These are phyloP conservation scores for Drosophila conformis DNA, from an alignment of 2,888 invertebrate genomes.

Conservation along the genomic window DNA sequence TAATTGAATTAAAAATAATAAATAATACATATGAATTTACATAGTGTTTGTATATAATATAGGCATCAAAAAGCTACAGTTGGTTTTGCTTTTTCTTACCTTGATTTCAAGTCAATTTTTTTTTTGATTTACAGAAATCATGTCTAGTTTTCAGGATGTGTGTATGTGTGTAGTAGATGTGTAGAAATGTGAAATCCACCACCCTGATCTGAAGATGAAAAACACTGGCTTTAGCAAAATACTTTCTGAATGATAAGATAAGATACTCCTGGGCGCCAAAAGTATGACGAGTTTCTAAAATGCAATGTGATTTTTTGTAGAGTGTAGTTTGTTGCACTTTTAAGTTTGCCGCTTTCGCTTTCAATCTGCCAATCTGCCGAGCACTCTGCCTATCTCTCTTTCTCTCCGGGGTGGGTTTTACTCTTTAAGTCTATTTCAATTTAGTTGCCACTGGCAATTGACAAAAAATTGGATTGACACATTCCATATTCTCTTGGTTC, in stretches of 20 bases:
- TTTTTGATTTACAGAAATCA: too few species aligned
- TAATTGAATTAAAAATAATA: too few species aligned
- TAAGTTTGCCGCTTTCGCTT: conserved; percentile 50
- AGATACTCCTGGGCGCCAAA: too few species aligned
- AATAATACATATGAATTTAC: too few species aligned
- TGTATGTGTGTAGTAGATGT: not conserved
- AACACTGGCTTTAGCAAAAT: too few species aligned
- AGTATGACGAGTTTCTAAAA: not conserved
- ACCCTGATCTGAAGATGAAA: not conserved
- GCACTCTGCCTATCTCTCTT: not conserved
- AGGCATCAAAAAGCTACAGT: not conserved
- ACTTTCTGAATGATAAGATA: too few species aligned
- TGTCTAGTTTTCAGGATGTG: too few species aligned
- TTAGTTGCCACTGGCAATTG: conserved; percentile 44
- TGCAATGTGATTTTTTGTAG: not conserved
- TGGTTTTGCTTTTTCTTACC: not conserved
- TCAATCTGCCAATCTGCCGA: conserved; percentile 14
- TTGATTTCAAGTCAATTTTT: not conserved
- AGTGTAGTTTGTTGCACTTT: conserved; percentile 42
- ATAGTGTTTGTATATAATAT: not conserved
- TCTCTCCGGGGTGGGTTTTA: not conserved
- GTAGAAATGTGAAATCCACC: not conserved
- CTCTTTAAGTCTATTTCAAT: conserved; percentile 17
- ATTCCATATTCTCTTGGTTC: conserved; percentile 62
- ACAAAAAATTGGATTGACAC: conserved; percentile 72